Base-by-base conservation (phyloP, 2,888 invertebrate species). In the Cheilosia vulpina region DNA sequence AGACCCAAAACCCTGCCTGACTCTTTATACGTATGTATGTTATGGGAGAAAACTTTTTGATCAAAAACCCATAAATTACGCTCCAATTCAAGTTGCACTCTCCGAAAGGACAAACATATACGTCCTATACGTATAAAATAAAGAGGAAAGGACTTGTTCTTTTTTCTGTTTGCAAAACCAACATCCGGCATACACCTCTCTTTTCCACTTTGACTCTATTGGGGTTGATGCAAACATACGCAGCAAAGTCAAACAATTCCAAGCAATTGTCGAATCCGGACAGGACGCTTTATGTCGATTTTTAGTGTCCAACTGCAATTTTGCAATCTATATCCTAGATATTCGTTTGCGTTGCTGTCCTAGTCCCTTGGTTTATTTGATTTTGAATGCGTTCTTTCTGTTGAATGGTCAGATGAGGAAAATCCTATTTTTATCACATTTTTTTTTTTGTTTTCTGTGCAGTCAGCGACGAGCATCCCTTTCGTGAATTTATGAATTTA, bases 51-150 rank as follows among this genome's bases (percentile, higher is more conserved):
- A 81, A 85, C 55, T 80, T 76, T 81, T 80, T 85, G 76, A 85
- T 85, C 85, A 81, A 85, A 81, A 85, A 72, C 76, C 85, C 81
- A 81, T 85, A 85, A 85, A 85, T 85, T 85, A 81, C 72, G 80
- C 85, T 85, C 85, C 85, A 81, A 72, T 85, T 81, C 71, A 63
- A 76, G 57, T 76, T 58, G 85, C 50, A 63, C 45, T 66, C 72
- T 34, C 62, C 55, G 45, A 34, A 65, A 57, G 15, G 57, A 71
- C 52, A 43, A 47, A 34, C 21, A 43, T 41, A 17, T 17, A 17
- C 45, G 7, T 45, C 15, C n/a, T 45, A 7, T 15, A 15, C 15
- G 15, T 45, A n/a, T 15, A n/a, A n/a, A 43, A 27, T 2, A 63
- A 31, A 45, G n/a, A 45, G 50, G 34, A 43, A 72, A 41, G 11